A percentile compares a stretch with the other conserved stretches of the same genome.
These are phyloP conservation scores for Prinia subflava DNA, from an alignment of 2,113 vertebrate species.

Conservation along the genomic window DNA sequence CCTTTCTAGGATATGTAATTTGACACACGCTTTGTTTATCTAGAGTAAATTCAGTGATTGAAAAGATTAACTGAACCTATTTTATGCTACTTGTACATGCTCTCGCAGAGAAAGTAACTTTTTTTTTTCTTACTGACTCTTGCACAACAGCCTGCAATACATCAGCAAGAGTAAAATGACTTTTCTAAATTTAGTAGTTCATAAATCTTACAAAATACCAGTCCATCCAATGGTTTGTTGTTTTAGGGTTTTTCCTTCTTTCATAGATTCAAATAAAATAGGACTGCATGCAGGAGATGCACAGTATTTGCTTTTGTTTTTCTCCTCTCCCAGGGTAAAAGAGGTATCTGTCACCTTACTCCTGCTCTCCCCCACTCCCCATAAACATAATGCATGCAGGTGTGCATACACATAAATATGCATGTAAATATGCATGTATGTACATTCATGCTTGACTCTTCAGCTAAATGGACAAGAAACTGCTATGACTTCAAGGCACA, in stretches of 20 bases:
- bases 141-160: conserved; percentile 5
- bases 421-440: no score
- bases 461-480: background rate
- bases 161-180: conserved; percentile 63
- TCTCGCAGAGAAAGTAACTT: conserved; percentile 46
- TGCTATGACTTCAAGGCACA: background rate
- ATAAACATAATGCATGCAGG: background rate
- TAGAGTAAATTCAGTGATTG: conserved; percentile 69
- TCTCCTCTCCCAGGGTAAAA: background rate
- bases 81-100: conserved; percentile 66
- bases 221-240: background rate
- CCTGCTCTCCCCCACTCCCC: fast-evolving
- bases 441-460: background rate
- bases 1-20: conserved; percentile 65
- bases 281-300: background rate
- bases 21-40: conserved; percentile 71
- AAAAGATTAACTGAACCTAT: conserved; percentile 77
- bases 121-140: conserved; percentile 22
- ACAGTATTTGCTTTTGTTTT: background rate
- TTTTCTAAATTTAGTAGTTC: conserved; percentile 70
- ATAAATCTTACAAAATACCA: conserved; percentile 63
- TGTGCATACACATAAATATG: background rate
- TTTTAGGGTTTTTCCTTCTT: background rate
- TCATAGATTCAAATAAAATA: background rate
- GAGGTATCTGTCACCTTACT: background rate